Evolutionary conservation across 2,113 vertebrate genomes (phyloP).

Genomic region (Hippocampus comes): DNA sequence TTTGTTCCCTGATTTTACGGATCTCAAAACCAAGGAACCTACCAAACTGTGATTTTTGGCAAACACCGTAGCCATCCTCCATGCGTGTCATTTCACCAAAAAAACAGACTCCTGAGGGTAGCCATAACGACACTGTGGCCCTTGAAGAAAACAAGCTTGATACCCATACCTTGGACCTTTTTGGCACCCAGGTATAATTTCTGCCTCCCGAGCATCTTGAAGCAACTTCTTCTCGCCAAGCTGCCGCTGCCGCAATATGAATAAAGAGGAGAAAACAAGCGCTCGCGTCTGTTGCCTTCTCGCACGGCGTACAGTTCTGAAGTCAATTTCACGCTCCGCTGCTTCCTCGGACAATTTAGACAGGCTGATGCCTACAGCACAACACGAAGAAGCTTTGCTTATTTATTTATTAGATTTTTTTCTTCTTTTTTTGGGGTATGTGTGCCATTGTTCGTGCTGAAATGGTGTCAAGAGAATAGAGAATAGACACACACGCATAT

Average conservation of each 20-base stretch:
- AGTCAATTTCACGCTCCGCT: conserved; percentile 79
- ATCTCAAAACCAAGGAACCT: not conserved
- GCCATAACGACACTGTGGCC: too few relatives aligned
- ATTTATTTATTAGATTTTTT: conserved; percentile 33
- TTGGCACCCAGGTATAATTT: not conserved
- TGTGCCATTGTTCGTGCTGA: not conserved
- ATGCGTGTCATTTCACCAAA: too few relatives aligned
- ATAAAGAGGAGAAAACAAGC: conserved; percentile 63
- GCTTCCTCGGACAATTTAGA: conserved; percentile 77
- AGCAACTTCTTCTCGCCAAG: not conserved
- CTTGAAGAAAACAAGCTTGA: not conserved
- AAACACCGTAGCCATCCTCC: too few relatives aligned
- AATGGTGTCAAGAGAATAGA: not conserved
- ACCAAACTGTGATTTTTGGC: too few relatives aligned
- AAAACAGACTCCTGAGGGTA: too few relatives aligned
- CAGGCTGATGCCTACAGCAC: conserved; percentile 74
- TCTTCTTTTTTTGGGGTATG: not conserved
- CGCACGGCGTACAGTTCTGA: conserved; percentile 67
- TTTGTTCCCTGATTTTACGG: too few relatives aligned
- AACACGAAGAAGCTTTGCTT: conserved; percentile 73
- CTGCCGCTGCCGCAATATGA: conserved; percentile 37
- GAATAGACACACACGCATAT: not conserved
- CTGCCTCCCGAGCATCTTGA: not conserved
- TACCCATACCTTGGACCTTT: not conserved
- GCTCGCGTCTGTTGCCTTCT: conserved; percentile 52